Evolutionary conservation across 2,113 vertebrate species (phyloP).

Genomic region (Pipa parva): DNA sequence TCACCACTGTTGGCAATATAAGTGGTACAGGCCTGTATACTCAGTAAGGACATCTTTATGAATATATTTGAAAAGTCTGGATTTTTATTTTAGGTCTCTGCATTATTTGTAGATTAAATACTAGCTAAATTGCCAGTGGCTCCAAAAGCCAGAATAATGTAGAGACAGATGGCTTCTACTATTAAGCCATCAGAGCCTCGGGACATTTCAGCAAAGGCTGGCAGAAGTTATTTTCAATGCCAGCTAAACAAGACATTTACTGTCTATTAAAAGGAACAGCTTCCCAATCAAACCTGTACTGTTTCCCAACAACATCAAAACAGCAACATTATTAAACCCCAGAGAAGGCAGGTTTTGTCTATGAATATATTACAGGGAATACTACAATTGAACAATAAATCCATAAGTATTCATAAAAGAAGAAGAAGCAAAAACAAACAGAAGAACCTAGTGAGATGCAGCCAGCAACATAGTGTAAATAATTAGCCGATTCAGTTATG

Average conservation of each 20-base stretch:
- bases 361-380: not conserved
- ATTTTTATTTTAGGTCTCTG: not conserved
- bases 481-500: not conserved
- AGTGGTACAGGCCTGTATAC: too few species aligned
- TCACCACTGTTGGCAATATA: too few species aligned
- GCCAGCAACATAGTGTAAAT: not conserved
- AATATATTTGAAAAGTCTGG: not conserved
- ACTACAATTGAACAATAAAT: not conserved
- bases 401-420: not conserved
- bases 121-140: constrained; percentile 22
- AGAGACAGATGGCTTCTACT: constrained; percentile 30
- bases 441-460: not conserved
- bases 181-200: constrained; percentile 39
- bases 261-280: constrained; percentile 38
- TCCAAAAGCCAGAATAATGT: constrained; percentile 2
- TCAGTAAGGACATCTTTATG: constrained; percentile 9
- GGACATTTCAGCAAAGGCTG: constrained; percentile 33
- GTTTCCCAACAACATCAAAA: too few species aligned
- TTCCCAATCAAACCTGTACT: not conserved
- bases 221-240: constrained; percentile 17
- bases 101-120: constrained; percentile 9
- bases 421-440: not conserved
- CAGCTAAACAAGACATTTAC: constrained; percentile 45
- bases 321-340: too few species aligned
- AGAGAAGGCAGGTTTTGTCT: too few species aligned